phyloP scores from a whole-genome alignment of 2,888 invertebrate species.

The Blomia tropicalis region DNA sequence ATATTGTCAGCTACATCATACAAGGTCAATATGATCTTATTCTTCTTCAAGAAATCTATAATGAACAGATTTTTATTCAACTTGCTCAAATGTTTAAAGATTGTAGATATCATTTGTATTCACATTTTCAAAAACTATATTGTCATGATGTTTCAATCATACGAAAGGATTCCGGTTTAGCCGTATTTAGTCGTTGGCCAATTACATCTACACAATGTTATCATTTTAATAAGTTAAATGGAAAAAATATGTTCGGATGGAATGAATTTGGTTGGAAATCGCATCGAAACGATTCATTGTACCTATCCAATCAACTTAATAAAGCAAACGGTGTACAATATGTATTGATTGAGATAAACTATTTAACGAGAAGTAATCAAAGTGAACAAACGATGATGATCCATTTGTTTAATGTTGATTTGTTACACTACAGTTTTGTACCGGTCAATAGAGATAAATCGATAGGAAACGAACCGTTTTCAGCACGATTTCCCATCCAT shows the following conservation, averaged over 20 bases:
- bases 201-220: neutral
- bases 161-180: neutral
- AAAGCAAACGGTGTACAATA: constrained; percentile 3
- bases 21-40: neutral
- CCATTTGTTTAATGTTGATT: neutral
- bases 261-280: neutral
- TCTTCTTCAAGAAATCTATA: neutral
- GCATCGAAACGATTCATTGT: too few species aligned
- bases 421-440: neutral
- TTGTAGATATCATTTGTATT: neutral
- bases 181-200: constrained; percentile 2
- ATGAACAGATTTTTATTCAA: neutral
- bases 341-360: neutral
- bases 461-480: neutral
- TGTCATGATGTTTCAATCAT: neutral
- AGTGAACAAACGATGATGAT: neutral
- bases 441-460: neutral
- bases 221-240: neutral
- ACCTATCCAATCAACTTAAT: neutral
- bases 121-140: neutral
- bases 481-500: neutral
- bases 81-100: neutral
- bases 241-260: neutral
- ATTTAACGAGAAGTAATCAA: neutral
- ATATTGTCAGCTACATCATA: neutral